Base-by-base conservation (phyloP, 2,888 invertebrate genomes). In the Penaeus monodon region DNA sequence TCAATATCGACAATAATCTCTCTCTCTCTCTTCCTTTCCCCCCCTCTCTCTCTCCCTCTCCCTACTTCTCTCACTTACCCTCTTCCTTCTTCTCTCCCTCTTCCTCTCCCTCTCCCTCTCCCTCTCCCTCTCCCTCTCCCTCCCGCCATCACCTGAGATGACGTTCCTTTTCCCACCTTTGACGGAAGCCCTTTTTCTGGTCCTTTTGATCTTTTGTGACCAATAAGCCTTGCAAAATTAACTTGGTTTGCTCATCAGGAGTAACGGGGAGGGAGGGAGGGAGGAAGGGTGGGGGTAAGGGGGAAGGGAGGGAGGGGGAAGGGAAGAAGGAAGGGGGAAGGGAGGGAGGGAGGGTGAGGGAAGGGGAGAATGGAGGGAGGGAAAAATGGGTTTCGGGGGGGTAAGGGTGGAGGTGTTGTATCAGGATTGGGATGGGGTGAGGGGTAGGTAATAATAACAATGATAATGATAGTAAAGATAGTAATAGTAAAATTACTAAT, bases 181-280 rank as follows among this genome's bases (percentile, higher is more conserved):
- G 83, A 76, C 64, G 27, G 83, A 83, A 83, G 83, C 83, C 83
- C 65, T 76, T 44, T 63, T 76, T 76, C 33, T 24, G 76, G 76
- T 38, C 83, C 57, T 83, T 83, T 83, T 83, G 83, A 83, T 83
- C 83, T 76, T 83, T 83, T 83, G 83, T 83, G 33, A 66, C 27
- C 76, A 57, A 74, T 83, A 83, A 83, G 83, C 83, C 83, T 76
- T 76, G 76, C 76, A 83, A 83, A 83, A 83, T 83, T 83, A 83
- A 76, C 83, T 83, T 38, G 64, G 64, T 38, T 57, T 76, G 76
- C 83, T 83, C 83, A 83, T 83, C 83, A 83, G 64, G 76, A 65
- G 44, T 22, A 63, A n/a, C 24, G 68, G 29, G 24, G 20, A 44
- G 68, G 33, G 44, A 44, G 38, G 29, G 29, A 22, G 6, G 77